Evolutionary conservation across 2,113 vertebrate genomes (phyloP).

Genomic region (Oreochromis aureus): DNA sequence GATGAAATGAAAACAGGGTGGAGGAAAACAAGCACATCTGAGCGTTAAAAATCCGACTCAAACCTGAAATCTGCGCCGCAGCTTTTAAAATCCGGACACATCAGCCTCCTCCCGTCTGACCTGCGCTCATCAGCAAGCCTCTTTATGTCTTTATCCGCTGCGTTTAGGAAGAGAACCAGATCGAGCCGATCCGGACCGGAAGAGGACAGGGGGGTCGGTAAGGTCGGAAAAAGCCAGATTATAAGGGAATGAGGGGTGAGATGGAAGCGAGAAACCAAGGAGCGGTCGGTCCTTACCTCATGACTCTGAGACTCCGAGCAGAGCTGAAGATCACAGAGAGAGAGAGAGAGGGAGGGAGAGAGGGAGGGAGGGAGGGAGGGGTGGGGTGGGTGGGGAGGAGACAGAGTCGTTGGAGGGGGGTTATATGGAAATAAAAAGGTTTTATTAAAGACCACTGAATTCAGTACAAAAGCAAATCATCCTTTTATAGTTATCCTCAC

Average conservation of each 20-base stretch:
- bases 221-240: neutral
- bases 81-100: neutral
- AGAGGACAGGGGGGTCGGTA: neutral
- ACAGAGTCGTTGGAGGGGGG: neutral
- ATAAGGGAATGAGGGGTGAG: neutral
- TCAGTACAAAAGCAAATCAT: neutral
- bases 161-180: neutral
- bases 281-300: constrained; percentile 33
- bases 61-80: neutral
- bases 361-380: neutral
- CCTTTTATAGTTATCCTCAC: neutral
- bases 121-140: neutral
- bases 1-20: neutral
- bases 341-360: neutral
- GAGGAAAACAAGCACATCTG: neutral
- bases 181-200: neutral
- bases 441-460: neutral
- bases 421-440: neutral
- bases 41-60: neutral
- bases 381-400: fast-evolving
- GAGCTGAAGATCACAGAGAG: constrained; percentile 26
- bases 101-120: neutral
- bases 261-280: neutral
- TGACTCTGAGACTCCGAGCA: constrained; percentile 32
- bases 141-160: neutral